These are phyloP conservation scores for Antigone vipio DNA, from an alignment of 2,113 vertebrate genomes.

Conservation along the genomic window DNA sequence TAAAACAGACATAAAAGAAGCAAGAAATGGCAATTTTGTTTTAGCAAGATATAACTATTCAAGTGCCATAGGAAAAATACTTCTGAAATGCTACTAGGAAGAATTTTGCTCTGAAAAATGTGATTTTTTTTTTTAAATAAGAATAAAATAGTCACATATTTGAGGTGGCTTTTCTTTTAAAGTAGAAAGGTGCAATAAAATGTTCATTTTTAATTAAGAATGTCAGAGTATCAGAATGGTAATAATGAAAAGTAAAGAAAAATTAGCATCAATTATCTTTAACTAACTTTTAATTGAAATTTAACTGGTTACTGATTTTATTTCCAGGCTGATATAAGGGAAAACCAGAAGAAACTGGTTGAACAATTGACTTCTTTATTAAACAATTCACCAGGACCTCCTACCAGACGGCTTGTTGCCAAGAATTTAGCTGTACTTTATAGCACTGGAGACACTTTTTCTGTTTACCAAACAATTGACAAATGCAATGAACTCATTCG, in stretches of 20 bases:
- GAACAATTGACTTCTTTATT: constrained; percentile 86
- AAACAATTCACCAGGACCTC: constrained; percentile 87
- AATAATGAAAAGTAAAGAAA: neutral
- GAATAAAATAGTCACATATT: neutral
- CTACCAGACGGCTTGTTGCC: constrained; percentile 86
- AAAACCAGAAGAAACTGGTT: constrained; percentile 86
- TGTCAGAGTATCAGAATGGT: neutral
- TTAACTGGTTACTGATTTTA: neutral
- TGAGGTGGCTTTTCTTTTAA: neutral
- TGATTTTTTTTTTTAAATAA: neutral
- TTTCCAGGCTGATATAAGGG: constrained; percentile 82
- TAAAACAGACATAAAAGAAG: neutral
- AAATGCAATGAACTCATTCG: constrained; percentile 93
- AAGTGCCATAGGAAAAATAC: neutral
- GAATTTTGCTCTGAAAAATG: neutral
- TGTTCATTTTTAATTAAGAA: neutral
- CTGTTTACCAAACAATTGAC: constrained; percentile 86
- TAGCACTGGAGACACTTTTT: constrained; percentile 85
- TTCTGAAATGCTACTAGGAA: neutral
- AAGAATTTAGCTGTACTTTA: constrained; percentile 87
- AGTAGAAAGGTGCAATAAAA: neutral
- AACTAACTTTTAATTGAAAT: neutral
- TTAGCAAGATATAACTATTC: neutral
- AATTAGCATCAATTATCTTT: neutral
- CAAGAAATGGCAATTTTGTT: neutral